These are phyloP conservation scores for Blennius ocellaris DNA, from an alignment of 2,113 vertebrate species.

Conservation along the genomic window DNA sequence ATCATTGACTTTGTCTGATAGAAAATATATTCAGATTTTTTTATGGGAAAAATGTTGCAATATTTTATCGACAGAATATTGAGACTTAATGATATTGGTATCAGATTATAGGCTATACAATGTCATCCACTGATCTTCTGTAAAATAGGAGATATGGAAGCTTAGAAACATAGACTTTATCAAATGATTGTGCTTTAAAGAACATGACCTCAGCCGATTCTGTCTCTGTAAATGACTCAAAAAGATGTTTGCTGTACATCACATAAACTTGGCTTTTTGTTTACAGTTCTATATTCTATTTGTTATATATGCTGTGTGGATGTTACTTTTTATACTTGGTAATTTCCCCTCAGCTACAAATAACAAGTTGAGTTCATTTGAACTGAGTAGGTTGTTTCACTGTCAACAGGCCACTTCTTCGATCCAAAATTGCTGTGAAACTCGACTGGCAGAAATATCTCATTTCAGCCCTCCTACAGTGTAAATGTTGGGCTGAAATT, in stretches of 20 bases:
- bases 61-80: too few species aligned
- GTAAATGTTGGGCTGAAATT: conserved; percentile 12
- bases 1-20: too few species aligned
- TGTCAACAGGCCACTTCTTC: conserved; percentile 36
- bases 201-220: neutral
- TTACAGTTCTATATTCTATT: neutral
- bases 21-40: too few species aligned
- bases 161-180: neutral
- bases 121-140: too few species aligned
- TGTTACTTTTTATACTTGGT: conserved; percentile 12
- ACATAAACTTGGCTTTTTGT: neutral
- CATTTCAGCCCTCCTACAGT: conserved; percentile 15
- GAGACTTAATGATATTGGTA: too few species aligned
- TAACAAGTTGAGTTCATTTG: conserved; percentile 31
- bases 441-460: neutral
- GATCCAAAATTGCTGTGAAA: conserved; percentile 31
- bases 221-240: neutral
- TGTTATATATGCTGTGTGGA: neutral
- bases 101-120: too few species aligned
- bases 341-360: conserved; percentile 25
- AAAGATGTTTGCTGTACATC: neutral
- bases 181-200: neutral
- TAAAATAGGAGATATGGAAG: too few species aligned
- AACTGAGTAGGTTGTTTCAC: conserved; percentile 37
- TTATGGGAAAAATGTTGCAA: too few species aligned